Conservation (phyloP, 2,888 invertebrate genomes). For the Candidula unifasciata region DNA sequence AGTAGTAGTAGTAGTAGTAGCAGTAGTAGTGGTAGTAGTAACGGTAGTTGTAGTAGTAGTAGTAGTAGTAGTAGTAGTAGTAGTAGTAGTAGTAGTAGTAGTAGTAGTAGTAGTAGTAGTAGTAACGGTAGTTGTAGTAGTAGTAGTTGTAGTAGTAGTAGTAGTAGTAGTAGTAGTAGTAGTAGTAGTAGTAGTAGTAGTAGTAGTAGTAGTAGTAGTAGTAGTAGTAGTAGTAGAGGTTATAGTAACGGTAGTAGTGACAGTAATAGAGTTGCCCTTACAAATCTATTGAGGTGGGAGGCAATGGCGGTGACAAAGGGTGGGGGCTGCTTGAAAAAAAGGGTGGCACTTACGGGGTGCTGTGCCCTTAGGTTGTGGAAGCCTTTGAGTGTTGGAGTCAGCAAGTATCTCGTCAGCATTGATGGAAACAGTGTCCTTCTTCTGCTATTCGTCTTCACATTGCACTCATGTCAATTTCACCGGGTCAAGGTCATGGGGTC, state of each 20-base stretch:
- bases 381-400: no score
- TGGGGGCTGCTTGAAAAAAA: no score
- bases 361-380: no score
- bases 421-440: no score
- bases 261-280: no score
- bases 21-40: slow-evolving; percentile 20
- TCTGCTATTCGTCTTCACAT: no score
- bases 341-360: no score
- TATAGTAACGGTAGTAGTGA: slow-evolving; percentile 16
- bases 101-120: slow-evolving; percentile 33
- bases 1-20: slow-evolving; percentile 33
- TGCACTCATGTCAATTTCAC: no score
- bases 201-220: slow-evolving; percentile 31
- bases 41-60: slow-evolving; percentile 11
- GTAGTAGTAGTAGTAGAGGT: slow-evolving; percentile 30
- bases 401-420: no score
- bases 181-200: slow-evolving; percentile 33
- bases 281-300: no score
- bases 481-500: no score
- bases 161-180: slow-evolving; percentile 33
- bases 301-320: no score
- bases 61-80: slow-evolving; percentile 33
- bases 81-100: slow-evolving; percentile 33
- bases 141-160: slow-evolving; percentile 31
- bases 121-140: slow-evolving; percentile 21